These are phyloP conservation scores for Chelonia mydas DNA, from an alignment of 2,797 vertebrate species.

Conservation along the genomic window DNA sequence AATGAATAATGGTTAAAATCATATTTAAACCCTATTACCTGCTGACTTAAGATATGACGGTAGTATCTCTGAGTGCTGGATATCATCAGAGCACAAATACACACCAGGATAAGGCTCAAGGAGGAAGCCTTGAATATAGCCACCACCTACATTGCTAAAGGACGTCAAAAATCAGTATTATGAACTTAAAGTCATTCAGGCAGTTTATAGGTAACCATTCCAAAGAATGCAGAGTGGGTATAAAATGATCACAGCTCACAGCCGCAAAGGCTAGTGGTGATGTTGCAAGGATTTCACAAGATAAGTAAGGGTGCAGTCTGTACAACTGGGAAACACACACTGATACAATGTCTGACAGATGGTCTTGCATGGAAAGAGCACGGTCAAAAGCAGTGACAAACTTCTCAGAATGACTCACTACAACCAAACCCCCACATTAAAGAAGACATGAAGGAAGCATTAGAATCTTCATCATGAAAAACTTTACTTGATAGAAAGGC, in stretches of 20 bases:
- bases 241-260: not conserved
- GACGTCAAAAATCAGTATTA: not conserved
- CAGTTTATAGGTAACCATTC: not conserved
- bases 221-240: not conserved
- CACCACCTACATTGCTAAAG: not conserved
- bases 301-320: not conserved
- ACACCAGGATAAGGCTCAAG: not conserved
- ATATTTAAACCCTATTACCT: not conserved
- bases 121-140: not conserved
- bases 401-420: not conserved
- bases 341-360: not conserved
- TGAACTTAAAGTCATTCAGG: not conserved
- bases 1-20: not conserved
- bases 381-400: not conserved
- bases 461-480: not conserved
- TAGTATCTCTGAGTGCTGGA: not conserved
- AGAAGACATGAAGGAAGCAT: not conserved
- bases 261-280: not conserved
- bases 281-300: not conserved
- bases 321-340: not conserved
- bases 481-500: not conserved
- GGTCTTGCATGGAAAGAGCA: not conserved
- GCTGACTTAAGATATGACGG: not conserved
- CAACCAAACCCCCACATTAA: not conserved
- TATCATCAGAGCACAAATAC: not conserved